Percentiles rank a stretch among this genome's conserved stretches.
These are phyloP conservation scores for Suncus etruscus DNA, from an alignment of 2,113 vertebrate species.

Conservation along the genomic window DNA sequence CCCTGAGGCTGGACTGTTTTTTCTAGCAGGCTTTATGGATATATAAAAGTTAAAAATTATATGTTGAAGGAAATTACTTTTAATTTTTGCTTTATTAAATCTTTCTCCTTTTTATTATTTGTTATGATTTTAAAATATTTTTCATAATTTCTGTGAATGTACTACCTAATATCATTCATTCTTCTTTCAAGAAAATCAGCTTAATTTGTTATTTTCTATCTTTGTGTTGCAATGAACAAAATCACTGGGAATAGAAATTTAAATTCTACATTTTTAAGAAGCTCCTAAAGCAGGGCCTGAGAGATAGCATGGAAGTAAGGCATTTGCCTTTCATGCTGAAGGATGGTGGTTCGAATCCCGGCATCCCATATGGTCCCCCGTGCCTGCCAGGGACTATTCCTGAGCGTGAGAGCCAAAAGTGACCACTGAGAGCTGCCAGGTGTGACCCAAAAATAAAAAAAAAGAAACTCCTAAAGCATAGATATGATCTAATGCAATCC, in stretches of 20 bases:
- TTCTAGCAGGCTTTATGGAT: background rate
- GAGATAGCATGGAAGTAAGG: too few relatives aligned
- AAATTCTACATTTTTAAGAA: background rate
- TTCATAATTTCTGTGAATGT: background rate
- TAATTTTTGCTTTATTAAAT: background rate
- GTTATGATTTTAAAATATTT: background rate
- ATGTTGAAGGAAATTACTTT: constrained; percentile 4
- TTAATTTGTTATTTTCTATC: constrained; percentile 37
- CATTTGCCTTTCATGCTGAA: too few relatives aligned
- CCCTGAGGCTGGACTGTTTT: background rate
- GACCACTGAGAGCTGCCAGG: too few relatives aligned
- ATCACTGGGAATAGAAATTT: background rate
- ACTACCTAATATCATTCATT: background rate
- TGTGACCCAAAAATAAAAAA: too few relatives aligned
- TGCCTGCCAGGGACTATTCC: too few relatives aligned
- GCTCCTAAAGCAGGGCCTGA: background rate
- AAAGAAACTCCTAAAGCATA: too few relatives aligned
- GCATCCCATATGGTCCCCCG: too few relatives aligned
- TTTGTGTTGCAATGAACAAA: background rate
- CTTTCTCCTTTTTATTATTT: background rate
- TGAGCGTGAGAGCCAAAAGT: too few relatives aligned
- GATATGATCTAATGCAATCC: too few relatives aligned
- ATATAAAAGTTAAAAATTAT: constrained; percentile 18
- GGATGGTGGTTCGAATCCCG: too few relatives aligned
- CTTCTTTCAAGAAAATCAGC: constrained; percentile 6